Evolutionary conservation across 1,140 invertebrate genomes (phyloP).

Genomic region (Leptopilina boulardi): DNA sequence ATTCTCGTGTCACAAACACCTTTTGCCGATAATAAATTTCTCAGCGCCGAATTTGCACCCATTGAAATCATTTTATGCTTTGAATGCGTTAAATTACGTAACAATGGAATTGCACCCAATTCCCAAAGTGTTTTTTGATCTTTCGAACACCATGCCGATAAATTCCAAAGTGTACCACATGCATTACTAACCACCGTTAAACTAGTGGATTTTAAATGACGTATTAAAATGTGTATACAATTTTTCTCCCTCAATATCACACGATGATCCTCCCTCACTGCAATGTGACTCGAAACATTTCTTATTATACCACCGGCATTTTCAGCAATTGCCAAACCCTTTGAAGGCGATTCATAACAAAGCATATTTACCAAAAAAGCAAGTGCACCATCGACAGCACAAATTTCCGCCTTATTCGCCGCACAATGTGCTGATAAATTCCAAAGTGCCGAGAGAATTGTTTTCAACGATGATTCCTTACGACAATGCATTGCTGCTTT

Average conservation of each 20-base stretch:
- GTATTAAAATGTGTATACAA: conserved; percentile 89
- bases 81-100: conserved; percentile 91
- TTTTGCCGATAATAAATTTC: conserved; percentile 89
- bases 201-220: conserved; percentile 92
- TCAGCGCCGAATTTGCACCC: conserved; percentile 91
- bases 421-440: conserved; percentile 95
- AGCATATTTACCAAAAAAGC: conserved; percentile 91
- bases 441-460: conserved; percentile 93
- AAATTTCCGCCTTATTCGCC: conserved; percentile 94
- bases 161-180: conserved; percentile 94
- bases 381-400: conserved; percentile 87
- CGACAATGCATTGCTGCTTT: conserved; percentile 89
- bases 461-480: conserved; percentile 93
- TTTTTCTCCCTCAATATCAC: conserved; percentile 87
- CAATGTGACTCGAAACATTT: conserved; percentile 94
- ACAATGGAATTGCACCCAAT: conserved; percentile 91
- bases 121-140: conserved; percentile 92
- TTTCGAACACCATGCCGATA: conserved; percentile 88
- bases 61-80: conserved; percentile 96
- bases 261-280: conserved; percentile 90
- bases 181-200: conserved; percentile 95
- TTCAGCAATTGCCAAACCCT: conserved; percentile 91
- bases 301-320: conserved; percentile 94
- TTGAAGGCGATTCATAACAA: conserved; percentile 88
- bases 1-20: conserved; percentile 74